Base-by-base conservation (phyloP, 2,888 invertebrate species). In the Tipula confusa region DNA sequence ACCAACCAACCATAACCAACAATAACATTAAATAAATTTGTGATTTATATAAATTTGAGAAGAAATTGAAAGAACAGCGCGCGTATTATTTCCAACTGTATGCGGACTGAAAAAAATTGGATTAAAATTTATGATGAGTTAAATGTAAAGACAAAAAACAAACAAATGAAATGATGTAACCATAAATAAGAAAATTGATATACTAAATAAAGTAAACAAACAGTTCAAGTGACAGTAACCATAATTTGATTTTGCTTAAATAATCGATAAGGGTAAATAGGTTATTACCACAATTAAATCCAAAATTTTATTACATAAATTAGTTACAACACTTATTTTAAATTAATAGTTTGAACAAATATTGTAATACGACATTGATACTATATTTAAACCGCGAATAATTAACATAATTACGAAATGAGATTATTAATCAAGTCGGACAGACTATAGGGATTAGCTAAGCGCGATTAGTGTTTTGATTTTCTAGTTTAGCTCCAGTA, bases 41-140 rank as follows among this genome's bases (percentile, higher is more conserved):
- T 64, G 64, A 64, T 64, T 64, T 64, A 64, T 64, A 64, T 64
- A 64, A 64, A 64, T 64, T 64, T 64, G 64, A 64, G 64, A 64
- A 64, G 64, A 64, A 64, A 64, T 64, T 64, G 64, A 43, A 43
- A 15, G 15, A 43, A 43, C 43, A 18, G 15, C 64, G 64, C 18
- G 15, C 64, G 64, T 24, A 24, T 64, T 64, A 64, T 64, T 64
- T 24, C 64, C 64, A 64, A 64, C 64, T 64, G n/a, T n/a, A n/a
- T n/a, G n/a, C n/a, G 64, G 24, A 64, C 64, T 24, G 64, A 24
- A 64, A 64, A n/a, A 64, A 64, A 64, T 64, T 64, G 64, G 64
- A 64, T 64, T 64, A 64, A 64, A 18, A 24, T 43, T 13, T 43
- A 43, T 15, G 9, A 43, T 64, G 64, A 24, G 64, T 64, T 24